Evolutionary conservation across 2,113 vertebrate genomes (phyloP).

Genomic region (Chaetorhynchus papuensis): DNA sequence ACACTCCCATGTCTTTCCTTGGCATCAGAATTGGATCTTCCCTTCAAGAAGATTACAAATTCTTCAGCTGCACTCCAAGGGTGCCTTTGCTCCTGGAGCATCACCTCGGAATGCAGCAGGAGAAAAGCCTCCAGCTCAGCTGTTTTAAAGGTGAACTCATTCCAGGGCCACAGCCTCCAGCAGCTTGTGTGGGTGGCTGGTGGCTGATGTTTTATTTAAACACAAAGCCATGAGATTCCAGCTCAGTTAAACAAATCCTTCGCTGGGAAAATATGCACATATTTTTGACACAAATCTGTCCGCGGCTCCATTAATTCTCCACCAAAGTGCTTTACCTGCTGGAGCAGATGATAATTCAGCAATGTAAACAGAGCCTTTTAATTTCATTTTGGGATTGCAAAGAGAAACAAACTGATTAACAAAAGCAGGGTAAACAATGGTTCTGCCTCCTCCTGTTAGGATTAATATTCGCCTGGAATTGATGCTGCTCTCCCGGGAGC

Average conservation of each 20-base stretch:
- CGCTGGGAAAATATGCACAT: conserved; percentile 43
- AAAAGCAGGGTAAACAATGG: conserved; percentile 48
- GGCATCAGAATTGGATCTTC: not conserved
- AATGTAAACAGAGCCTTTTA: conserved; percentile 48
- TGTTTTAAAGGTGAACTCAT: conserved; percentile 42
- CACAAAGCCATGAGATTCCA: conserved; percentile 34
- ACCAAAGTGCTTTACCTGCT: conserved; percentile 52
- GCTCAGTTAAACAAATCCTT: conserved; percentile 35
- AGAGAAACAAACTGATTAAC: conserved; percentile 65
- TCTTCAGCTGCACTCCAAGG: not conserved
- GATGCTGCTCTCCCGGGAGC: not conserved
- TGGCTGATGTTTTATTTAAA: conserved; percentile 61
- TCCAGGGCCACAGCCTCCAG: conserved; percentile 13
- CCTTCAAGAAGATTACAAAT: not conserved
- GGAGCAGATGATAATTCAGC: conserved; percentile 14
- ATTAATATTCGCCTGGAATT: not conserved
- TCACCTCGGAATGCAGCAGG: not conserved
- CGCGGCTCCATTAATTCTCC: not conserved
- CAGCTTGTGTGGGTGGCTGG: conserved; percentile 1
- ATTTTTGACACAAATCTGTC: conserved; percentile 45
- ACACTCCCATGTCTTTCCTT: not conserved
- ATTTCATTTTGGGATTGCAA: conserved; percentile 53
- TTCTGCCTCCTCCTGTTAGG: not conserved
- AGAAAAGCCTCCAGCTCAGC: conserved; percentile 25
- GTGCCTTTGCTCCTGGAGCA: not conserved